phyloP scores from a whole-genome alignment of 2,888 invertebrate genomes.

The Microplitis manilae region DNA sequence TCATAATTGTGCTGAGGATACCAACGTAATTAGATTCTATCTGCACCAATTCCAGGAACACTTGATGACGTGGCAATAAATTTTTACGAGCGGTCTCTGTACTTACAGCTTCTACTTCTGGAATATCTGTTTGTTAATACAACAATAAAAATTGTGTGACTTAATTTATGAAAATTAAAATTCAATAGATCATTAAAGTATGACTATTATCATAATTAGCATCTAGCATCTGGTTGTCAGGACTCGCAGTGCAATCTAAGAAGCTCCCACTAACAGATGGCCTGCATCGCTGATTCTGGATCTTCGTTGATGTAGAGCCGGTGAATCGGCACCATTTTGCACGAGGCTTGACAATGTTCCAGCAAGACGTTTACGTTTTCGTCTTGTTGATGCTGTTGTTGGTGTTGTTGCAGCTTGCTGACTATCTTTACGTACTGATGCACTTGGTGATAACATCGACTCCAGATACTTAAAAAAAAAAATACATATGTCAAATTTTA shows the following conservation, averaged over 20 bases:
- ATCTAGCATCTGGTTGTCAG: constrained; percentile 76
- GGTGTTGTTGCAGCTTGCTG: constrained; percentile 73
- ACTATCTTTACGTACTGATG: constrained; percentile 74
- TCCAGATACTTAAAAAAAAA: constrained; percentile 70
- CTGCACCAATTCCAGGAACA: constrained; percentile 92
- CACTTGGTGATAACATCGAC: constrained; percentile 71
- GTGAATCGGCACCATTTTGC: constrained; percentile 71
- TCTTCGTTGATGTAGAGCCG: constrained; percentile 83
- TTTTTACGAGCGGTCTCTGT: constrained; percentile 79
- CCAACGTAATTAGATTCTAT: constrained; percentile 98
- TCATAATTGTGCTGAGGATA: constrained; percentile 93
- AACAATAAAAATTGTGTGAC: constrained; percentile 37
- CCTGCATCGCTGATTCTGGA: constrained; percentile 91
- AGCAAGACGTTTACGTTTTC: constrained; percentile 87
- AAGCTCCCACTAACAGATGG: constrained; percentile 89
- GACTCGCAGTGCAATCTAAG: constrained; percentile 89
- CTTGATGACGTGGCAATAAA: constrained; percentile 84
- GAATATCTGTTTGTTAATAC: constrained; percentile 62
- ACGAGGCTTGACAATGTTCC: constrained; percentile 77
- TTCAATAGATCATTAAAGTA: constrained; percentile 4
- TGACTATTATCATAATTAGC: constrained; percentile 56
- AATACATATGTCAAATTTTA: too few relatives aligned
- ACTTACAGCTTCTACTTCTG: constrained; percentile 75
- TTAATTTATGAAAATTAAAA: too few relatives aligned
- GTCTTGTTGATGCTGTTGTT: constrained; percentile 74